Evolutionary conservation across 2,113 vertebrate species (phyloP), one percentile per base, ranked within the genome.

Genomic region (Vireo altiloquus): DNA sequence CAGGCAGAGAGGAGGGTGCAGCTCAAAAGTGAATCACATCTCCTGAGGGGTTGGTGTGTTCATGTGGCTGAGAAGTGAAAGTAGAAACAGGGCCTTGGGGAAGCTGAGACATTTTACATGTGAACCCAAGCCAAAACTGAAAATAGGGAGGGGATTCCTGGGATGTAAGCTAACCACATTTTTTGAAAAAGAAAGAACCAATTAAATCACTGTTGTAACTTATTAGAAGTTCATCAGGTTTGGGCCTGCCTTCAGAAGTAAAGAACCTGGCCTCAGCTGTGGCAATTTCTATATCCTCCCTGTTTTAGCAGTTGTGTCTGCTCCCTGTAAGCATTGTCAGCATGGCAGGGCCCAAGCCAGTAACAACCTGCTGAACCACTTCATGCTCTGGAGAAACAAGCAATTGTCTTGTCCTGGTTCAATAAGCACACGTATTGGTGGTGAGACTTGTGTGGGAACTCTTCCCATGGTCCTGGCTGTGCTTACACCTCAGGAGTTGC

Each of bases 61-160:
- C 50, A 28, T 54, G 68, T 57, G 63, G 75, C 68, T 82, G 59
- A 60, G 50, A 74, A 84, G 40, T 23, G 14, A 78, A 33, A 54
- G 42, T n/a, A 37, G 61, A 83, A 90, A 68, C 64, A 65, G 54
- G 59, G 39, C 88, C 79, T 49, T 76, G 40, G 74, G 90, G 49
- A 83, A 87, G 52, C 52, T 86, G 49, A 56, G 49, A 40, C 16
- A 6, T 83, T 76, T 70, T 47, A 68, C 33, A 8, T 44, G 40
- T 84, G 64, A 71, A 28, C 37, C 64, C 59, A 64, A 60, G 80
- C 82, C 94, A 94, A 80, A 78, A 59, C 6, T 81, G 79, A 70
- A 83, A 39, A 30, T 0, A 0, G 12, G 35, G 47, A 64, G 0
- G 2, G 42, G 44, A 78, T 92, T 82, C 79, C 56, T 93, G 56